These are phyloP conservation scores for Atlantisia rogersi DNA, from an alignment of 2,113 vertebrate species.

Conservation along the genomic window DNA sequence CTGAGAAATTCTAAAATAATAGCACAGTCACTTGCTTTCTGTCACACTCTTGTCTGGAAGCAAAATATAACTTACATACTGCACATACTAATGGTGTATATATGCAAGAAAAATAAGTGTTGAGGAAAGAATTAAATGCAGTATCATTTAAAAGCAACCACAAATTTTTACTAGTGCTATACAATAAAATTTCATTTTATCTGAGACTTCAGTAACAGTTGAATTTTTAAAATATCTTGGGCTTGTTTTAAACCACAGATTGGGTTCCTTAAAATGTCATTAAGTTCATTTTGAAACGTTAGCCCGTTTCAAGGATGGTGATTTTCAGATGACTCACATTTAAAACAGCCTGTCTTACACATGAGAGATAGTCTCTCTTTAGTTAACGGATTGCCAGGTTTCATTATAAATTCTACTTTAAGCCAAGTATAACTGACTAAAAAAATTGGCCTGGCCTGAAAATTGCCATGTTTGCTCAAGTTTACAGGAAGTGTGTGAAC, in stretches of 20 bases:
- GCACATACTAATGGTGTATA: rapidly evolving
- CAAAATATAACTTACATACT: background rate
- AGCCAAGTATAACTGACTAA: conserved; percentile 45
- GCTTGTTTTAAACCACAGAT: conserved; percentile 14
- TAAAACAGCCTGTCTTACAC: conserved; percentile 31
- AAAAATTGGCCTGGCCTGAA: background rate
- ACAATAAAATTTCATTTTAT: background rate
- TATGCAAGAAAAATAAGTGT: background rate
- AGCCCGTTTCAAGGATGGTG: background rate
- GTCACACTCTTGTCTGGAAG: background rate
- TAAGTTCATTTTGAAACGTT: conserved; percentile 9
- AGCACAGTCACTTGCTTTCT: background rate
- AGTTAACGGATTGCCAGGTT: conserved; percentile 16
- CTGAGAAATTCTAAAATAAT: background rate
- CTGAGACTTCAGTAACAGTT: background rate
- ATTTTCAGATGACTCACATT: conserved; percentile 47
- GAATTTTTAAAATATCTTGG: background rate
- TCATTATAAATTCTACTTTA: conserved; percentile 3
- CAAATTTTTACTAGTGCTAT: background rate
- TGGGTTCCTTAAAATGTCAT: conserved; percentile 1
- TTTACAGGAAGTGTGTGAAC: conserved; percentile 52
- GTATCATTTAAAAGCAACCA: background rate
- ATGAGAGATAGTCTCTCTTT: background rate
- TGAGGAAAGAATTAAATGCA: background rate
- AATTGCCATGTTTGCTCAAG: conserved; percentile 1